Percentiles rank a stretch among this genome's conserved stretches.
Evolutionary conservation across 2,888 invertebrate species (phyloP).

Genomic region (Muschampia plurimacula): DNA sequence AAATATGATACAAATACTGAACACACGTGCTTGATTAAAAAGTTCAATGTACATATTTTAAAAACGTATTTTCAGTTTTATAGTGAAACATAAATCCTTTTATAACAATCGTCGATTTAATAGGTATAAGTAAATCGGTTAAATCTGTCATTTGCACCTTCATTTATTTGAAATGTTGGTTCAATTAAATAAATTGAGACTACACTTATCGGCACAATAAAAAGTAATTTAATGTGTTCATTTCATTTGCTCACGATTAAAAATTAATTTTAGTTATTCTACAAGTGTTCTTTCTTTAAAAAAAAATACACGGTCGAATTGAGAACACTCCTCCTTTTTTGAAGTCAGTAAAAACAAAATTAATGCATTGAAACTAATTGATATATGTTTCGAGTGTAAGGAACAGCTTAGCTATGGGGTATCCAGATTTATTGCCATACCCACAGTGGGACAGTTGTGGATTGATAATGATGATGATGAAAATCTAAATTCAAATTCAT

Average conservation of each 20-base stretch:
- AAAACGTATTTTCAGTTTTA: neutral
- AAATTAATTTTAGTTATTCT: neutral
- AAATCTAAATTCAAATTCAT: no score
- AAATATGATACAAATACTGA: neutral
- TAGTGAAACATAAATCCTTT: neutral
- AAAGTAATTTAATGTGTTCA: neutral
- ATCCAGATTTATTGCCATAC: no score
- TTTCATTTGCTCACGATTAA: neutral
- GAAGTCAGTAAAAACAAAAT: no score
- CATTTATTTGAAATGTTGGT: neutral
- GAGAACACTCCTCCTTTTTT: no score
- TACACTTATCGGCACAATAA: neutral
- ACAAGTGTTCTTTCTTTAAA: neutral
- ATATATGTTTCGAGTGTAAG: no score
- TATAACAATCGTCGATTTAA: neutral
- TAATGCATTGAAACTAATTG: no score
- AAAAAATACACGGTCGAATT: no score
- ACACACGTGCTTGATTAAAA: neutral
- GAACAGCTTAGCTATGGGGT: no score
- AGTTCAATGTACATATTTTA: neutral
- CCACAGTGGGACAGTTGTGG: no score
- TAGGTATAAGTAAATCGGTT: slow-evolving; percentile 2
- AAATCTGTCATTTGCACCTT: neutral
- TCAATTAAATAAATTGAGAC: neutral
- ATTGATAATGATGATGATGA: no score